phyloP scores from a whole-genome alignment of 2,113 vertebrate genomes.

The Tauraco erythrolophus region DNA sequence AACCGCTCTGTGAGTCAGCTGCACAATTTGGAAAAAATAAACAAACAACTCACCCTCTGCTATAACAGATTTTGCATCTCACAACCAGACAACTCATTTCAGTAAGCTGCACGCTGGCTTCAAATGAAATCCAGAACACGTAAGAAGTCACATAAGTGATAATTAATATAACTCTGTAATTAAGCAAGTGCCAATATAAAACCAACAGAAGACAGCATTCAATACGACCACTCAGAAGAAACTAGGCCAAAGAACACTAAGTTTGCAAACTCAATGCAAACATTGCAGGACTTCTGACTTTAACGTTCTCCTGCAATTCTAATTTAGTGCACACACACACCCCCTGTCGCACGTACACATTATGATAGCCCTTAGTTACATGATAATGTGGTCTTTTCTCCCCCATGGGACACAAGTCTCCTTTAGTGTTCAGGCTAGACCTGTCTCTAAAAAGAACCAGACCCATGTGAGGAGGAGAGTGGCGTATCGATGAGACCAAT shows the following conservation, averaged over 20 bases:
- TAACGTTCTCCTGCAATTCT: not conserved
- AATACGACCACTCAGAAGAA: not conserved
- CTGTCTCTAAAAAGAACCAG: not conserved
- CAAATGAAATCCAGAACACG: not conserved
- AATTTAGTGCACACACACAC: no score
- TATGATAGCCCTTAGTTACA: not conserved
- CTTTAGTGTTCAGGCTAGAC: not conserved
- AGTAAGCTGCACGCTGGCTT: not conserved
- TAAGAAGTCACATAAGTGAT: not conserved
- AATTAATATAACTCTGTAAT: constrained; percentile 2
- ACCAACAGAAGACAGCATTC: not conserved
- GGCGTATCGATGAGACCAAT: not conserved
- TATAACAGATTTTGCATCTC: not conserved
- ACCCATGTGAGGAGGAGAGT: not conserved
- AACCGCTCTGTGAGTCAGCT: not conserved
- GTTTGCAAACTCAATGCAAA: not conserved
- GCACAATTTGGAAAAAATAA: not conserved
- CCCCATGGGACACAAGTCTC: not conserved
- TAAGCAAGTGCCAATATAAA: constrained; percentile 2
- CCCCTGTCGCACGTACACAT: accelerated
- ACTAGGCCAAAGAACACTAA: not conserved
- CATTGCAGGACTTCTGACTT: not conserved
- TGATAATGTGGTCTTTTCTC: not conserved
- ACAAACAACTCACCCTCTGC: not conserved
- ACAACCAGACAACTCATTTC: not conserved